phyloP scores from a whole-genome alignment of 2,888 invertebrate species.

The Cerastoderma edule region DNA sequence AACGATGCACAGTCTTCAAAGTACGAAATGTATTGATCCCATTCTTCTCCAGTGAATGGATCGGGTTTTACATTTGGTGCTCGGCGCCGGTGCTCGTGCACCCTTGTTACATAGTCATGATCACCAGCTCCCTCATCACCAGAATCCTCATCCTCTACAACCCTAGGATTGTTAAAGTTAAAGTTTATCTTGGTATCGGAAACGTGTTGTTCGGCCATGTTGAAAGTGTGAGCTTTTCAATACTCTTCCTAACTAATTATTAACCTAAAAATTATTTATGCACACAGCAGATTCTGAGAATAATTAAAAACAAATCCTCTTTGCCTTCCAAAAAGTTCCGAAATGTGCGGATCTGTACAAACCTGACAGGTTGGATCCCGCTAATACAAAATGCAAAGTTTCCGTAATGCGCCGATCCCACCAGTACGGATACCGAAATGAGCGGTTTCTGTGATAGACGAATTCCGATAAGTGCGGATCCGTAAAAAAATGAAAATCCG shows the following conservation, averaged over 20 bases:
- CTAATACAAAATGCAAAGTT: neutral
- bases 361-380: neutral
- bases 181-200: constrained; percentile 36
- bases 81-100: neutral
- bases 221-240: neutral
- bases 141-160: constrained; percentile 2
- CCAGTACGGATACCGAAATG: neutral
- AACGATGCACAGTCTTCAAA: constrained; percentile 44
- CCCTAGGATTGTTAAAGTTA: constrained; percentile 25
- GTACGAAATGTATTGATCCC: constrained; percentile 41
- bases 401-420: neutral
- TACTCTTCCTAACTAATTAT: neutral
- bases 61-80: constrained; percentile 34
- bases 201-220: constrained; percentile 22
- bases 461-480: constrained; percentile 6
- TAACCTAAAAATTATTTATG: neutral
- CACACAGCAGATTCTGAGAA: neutral
- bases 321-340: neutral
- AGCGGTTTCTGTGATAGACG: neutral
- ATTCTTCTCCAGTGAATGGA: constrained; percentile 33
- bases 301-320: neutral
- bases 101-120: neutral
- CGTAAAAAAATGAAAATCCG: neutral
- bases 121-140: neutral
- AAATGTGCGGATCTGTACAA: constrained; percentile 1